A percentile compares a stretch with the other conserved stretches of the same genome.
Evolutionary conservation across 2,888 invertebrate species (phyloP).

Genomic region (Eurytoma californica): DNA sequence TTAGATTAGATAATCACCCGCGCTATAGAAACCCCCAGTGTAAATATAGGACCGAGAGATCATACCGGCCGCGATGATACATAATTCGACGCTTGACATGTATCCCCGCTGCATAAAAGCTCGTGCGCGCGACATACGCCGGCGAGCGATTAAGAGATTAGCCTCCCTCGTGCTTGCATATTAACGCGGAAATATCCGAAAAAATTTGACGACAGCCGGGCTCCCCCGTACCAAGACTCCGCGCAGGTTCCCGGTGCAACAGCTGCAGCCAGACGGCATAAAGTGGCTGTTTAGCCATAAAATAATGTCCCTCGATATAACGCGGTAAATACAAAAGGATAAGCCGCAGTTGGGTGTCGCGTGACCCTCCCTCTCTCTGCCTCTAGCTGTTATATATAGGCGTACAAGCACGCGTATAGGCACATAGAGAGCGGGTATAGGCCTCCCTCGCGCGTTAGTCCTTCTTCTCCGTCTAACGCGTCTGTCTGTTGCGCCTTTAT

Average conservation of each 20-base stretch:
- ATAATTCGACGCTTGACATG: neutral
- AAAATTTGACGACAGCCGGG: conserved; percentile 20
- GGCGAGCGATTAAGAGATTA: conserved; percentile 42
- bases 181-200: conserved; percentile 13
- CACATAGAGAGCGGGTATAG: neutral
- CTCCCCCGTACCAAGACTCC: neutral
- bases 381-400: neutral
- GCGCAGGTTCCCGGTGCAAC: conserved; percentile 26
- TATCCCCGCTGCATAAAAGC: conserved; percentile 7
- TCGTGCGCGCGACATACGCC: neutral
- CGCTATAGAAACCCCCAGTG: neutral
- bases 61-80: neutral
- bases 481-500: conserved; percentile 40
- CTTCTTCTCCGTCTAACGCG: conserved; percentile 15
- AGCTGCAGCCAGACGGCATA: conserved; percentile 43
- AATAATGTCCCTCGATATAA: conserved; percentile 44
- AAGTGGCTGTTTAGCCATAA: conserved; percentile 48
- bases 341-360: neutral
- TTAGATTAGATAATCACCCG: conserved; percentile 5
- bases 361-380: no score
- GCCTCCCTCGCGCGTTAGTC: conserved; percentile 2
- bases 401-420: conserved; percentile 1
- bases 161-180: conserved; percentile 1
- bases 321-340: conserved; percentile 43
- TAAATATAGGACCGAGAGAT: neutral